Percentiles rank a stretch among this genome's conserved stretches.
Conservation (phyloP, 37 sponge, comb jelly and placozoan genomes). For the Aphrocallistes beatrix region DNA sequence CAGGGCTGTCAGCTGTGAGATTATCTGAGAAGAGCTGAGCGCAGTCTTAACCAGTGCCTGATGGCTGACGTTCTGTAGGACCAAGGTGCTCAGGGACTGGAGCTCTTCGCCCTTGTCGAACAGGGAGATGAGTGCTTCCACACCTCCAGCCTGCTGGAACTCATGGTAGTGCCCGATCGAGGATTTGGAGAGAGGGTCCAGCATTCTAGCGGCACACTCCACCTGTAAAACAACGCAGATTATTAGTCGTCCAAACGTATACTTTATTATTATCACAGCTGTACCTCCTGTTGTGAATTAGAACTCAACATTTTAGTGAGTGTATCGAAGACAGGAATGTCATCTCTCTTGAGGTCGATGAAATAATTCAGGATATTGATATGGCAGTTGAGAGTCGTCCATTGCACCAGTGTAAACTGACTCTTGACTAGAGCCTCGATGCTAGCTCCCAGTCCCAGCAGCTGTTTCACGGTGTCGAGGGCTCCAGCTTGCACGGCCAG, state of each 20-base stretch:
- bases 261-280: background rate
- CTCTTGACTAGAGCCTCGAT: slow-evolving; percentile 17
- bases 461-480: slow-evolving; percentile 50
- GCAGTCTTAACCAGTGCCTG: slow-evolving; percentile 20
- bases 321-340: slow-evolving; percentile 31
- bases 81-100: slow-evolving; percentile 35
- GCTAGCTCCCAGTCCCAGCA: slow-evolving; percentile 46
- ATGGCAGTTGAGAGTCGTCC: slow-evolving; percentile 35
- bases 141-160: background rate
- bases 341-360: slow-evolving; percentile 22
- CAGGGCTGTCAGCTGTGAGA: background rate
- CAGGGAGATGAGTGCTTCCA: slow-evolving; percentile 29
- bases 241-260: too few relatives aligned
- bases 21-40: slow-evolving; percentile 18
- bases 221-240: background rate
- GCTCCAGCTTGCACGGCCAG: slow-evolving; percentile 51
- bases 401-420: slow-evolving; percentile 34
- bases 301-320: slow-evolving; percentile 49
- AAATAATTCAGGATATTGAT: slow-evolving; percentile 45
- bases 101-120: slow-evolving; percentile 24
- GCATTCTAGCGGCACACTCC: slow-evolving; percentile 33
- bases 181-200: slow-evolving; percentile 46
- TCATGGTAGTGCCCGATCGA: background rate
- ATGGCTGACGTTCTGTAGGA: slow-evolving; percentile 44
- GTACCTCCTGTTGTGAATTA: slow-evolving; percentile 16